Percentiles rank a stretch among this genome's conserved stretches.
These are phyloP conservation scores for Crenuchus spilurus DNA, from an alignment of 2,797 vertebrate species.

Conservation along the genomic window DNA sequence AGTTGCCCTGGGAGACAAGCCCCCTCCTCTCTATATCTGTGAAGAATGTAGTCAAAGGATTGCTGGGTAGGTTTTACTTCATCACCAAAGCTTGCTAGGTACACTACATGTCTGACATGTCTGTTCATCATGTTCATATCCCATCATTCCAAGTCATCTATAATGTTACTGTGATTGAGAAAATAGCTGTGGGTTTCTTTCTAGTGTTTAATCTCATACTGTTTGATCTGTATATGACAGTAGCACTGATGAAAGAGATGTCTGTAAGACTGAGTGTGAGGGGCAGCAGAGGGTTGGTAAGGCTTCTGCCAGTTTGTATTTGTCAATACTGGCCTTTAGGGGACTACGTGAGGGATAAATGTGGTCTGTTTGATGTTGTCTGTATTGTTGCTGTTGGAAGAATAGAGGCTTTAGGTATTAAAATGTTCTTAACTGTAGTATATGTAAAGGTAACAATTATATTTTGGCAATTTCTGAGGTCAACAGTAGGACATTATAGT, in stretches of 20 bases:
- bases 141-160: constrained; percentile 34
- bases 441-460: too few relatives aligned
- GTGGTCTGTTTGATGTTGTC: background rate
- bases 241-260: constrained; percentile 8
- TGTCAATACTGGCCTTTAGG: constrained; percentile 5
- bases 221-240: constrained; percentile 3
- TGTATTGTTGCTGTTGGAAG: background rate
- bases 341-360: constrained; percentile 11
- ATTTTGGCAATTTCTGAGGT: too few relatives aligned
- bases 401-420: background rate
- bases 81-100: constrained; percentile 13
- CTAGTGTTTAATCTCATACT: constrained; percentile 13
- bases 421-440: too few relatives aligned
- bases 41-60: constrained; percentile 99
- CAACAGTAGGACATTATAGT: too few relatives aligned
- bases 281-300: background rate
- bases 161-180: constrained; percentile 69
- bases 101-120: background rate
- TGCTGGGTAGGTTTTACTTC: constrained; percentile 85
- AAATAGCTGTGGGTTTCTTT: constrained; percentile 39
- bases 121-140: constrained; percentile 56
- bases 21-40: constrained; percentile 95
- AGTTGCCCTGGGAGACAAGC: constrained; percentile 97
- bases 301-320: background rate
- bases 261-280: background rate